Evolutionary conservation across 2,113 vertebrate species (phyloP).

Genomic region (Ophiodon elongatus): DNA sequence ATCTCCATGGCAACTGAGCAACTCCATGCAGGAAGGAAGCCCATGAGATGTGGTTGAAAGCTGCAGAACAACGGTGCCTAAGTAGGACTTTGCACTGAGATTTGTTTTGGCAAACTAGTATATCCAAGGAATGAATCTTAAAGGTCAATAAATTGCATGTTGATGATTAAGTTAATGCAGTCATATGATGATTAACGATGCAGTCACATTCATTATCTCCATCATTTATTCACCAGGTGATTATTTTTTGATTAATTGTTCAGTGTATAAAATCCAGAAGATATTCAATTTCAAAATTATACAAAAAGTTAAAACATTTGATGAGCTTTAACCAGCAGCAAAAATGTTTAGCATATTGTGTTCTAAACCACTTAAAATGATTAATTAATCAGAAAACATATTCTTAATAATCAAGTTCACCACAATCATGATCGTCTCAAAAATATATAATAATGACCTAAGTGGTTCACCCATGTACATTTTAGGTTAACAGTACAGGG

Average conservation of each 20-base stretch:
- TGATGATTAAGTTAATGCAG: neutral
- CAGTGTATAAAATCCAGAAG: neutral
- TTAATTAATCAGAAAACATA: neutral
- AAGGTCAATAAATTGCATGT: neutral
- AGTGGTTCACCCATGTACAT: neutral
- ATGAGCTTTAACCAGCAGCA: neutral
- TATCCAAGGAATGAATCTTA: neutral
- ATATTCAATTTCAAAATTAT: neutral
- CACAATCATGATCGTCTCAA: neutral
- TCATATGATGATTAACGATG: neutral
- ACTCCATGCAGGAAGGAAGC: neutral
- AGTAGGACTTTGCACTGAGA: neutral
- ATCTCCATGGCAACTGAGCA: neutral
- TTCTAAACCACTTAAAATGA: neutral
- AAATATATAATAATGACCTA: neutral
- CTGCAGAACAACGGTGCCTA: neutral
- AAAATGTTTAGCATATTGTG: neutral
- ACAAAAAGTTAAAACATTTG: neutral
- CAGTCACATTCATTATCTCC: neutral
- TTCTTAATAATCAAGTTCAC: neutral
- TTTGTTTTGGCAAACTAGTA: too few species aligned
- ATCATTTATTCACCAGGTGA: neutral
- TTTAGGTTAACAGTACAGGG: neutral
- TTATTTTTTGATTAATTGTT: neutral
- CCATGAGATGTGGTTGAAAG: neutral